A percentile compares a stretch with the other conserved stretches of the same genome.
phyloP scores from a whole-genome alignment of 2,113 vertebrate species.

The Seriola rivoliana region DNA sequence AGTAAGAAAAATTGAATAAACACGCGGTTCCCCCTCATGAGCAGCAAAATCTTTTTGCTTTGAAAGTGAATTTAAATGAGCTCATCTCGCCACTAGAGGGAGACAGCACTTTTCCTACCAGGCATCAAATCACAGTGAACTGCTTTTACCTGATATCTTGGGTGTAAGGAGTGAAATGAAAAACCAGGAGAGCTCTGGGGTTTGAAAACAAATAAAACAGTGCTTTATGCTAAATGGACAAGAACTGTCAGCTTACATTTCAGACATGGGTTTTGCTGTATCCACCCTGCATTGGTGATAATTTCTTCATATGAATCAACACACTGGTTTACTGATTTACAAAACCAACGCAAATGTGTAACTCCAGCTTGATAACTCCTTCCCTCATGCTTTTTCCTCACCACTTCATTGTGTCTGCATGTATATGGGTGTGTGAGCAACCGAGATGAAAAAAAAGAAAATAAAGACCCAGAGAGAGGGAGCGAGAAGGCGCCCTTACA shows the following conservation, averaged over 20 bases:
- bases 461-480: slow-evolving; percentile 23
- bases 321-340: not conserved
- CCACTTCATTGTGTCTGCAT: not conserved
- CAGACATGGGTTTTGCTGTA: not conserved
- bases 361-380: not conserved
- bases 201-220: not conserved
- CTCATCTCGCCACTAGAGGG: slow-evolving; percentile 48
- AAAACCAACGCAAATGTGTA: not conserved
- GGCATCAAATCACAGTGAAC: not conserved
- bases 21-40: not conserved
- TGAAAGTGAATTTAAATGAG: not conserved
- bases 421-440: slow-evolving; percentile 19
- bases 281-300: not conserved
- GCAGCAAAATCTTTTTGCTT: not conserved
- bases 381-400: not conserved
- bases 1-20: slow-evolving; percentile 25
- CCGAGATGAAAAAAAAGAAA: slow-evolving; percentile 9
- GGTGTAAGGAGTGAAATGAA: not conserved
- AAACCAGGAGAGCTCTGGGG: not conserved
- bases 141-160: not conserved
- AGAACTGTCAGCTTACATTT: not conserved
- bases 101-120: not conserved
- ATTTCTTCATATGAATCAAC: not conserved
- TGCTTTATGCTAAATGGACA: not conserved
- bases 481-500: slow-evolving; percentile 71